These are phyloP conservation scores for Cirrhinus molitorella DNA, from an alignment of 2,797 vertebrate species.

Conservation along the genomic window DNA sequence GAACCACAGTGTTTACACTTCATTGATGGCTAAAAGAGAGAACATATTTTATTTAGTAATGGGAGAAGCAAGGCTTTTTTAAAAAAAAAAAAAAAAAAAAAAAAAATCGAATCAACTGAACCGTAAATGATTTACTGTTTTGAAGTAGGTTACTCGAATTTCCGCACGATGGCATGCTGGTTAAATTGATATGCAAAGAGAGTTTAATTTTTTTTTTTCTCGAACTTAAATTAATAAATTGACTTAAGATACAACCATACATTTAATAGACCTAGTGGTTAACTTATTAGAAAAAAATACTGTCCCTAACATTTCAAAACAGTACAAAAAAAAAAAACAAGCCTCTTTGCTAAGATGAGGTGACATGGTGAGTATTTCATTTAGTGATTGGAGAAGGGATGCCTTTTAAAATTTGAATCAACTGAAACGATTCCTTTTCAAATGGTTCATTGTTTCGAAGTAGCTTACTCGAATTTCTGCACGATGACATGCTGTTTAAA, in stretches of 20 bases:
- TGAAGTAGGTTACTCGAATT: background rate
- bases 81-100: no score
- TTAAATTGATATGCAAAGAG: no score
- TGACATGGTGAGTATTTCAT: no score
- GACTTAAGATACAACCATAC: no score
- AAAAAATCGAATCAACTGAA: background rate
- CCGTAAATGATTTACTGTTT: background rate
- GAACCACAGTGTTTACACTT: background rate
- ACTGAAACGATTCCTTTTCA: background rate
- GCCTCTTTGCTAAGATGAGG: no score
- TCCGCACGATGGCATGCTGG: background rate
- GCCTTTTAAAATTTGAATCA: background rate
- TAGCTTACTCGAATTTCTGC: background rate
- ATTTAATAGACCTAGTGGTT: no score
- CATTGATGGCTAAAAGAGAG: background rate
- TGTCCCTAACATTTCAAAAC: no score
- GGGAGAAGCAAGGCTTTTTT: background rate
- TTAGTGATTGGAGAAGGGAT: no score
- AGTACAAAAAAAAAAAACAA: no score
- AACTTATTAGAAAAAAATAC: no score
- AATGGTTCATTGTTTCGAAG: background rate
- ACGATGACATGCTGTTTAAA: background rate
- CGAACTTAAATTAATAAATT: no score
- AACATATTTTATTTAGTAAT: background rate
- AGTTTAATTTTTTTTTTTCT: no score